These are phyloP conservation scores for Brachionus asplanchnoidis DNA, from an alignment of 1,140 invertebrate species.

Conservation along the genomic window DNA sequence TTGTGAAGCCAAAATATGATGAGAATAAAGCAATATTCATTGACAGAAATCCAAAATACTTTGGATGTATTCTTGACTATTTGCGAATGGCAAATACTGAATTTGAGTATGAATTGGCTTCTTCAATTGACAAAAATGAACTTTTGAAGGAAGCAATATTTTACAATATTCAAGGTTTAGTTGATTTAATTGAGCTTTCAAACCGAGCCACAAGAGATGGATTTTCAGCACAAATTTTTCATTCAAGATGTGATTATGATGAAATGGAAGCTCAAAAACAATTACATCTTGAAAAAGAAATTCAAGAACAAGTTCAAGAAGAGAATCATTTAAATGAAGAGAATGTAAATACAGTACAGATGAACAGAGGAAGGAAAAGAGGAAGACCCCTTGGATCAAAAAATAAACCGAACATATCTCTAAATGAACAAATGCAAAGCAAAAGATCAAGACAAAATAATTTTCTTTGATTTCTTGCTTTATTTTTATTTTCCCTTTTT, in stretches of 20 bases:
- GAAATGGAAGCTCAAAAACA: too few relatives aligned
- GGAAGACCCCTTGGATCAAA: too few relatives aligned
- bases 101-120: neutral
- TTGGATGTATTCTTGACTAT: conserved; percentile 19
- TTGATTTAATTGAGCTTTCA: conserved; percentile 13
- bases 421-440: too few relatives aligned
- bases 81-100: neutral
- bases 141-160: conserved; percentile 4
- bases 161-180: conserved; percentile 22
- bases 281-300: too few relatives aligned
- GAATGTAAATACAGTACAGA: too few relatives aligned
- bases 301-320: too few relatives aligned
- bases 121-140: neutral
- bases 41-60: conserved; percentile 3
- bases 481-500: too few relatives aligned
- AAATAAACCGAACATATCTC: too few relatives aligned
- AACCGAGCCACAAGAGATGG: conserved; percentile 43
- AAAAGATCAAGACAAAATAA: too few relatives aligned
- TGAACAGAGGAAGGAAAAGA: too few relatives aligned
- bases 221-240: conserved; percentile 42
- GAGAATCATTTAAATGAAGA: too few relatives aligned
- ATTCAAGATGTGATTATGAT: conserved; percentile 43
- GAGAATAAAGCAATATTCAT: conserved; percentile 13
- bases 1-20: neutral
- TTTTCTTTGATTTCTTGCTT: too few relatives aligned